phyloP scores from a whole-genome alignment of 2,888 invertebrate species.

The Ceramica pisi region DNA sequence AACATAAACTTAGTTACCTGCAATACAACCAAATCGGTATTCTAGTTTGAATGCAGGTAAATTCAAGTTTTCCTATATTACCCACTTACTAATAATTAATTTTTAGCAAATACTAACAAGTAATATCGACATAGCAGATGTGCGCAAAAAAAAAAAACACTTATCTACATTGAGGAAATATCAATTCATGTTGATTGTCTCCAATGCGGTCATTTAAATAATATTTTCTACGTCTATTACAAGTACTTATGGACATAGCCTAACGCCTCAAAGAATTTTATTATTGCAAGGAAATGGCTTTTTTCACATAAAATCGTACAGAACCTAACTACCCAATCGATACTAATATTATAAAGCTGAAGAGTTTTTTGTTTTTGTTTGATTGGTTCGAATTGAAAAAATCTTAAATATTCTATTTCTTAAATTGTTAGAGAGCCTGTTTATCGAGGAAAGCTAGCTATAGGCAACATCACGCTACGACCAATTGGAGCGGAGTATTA shows the following conservation, averaged over 20 bases:
- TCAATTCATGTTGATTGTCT: conserved; percentile 29
- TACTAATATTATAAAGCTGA: too few relatives aligned
- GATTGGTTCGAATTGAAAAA: too few relatives aligned
- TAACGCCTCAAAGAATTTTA: neutral
- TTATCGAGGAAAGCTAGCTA: too few relatives aligned
- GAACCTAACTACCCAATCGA: too few relatives aligned
- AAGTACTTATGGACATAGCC: neutral
- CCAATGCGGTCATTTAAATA: conserved; percentile 24
- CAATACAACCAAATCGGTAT: neutral
- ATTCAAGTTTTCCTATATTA: too few relatives aligned
- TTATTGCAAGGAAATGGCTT: neutral
- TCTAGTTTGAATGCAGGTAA: neutral
- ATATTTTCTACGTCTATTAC: neutral
- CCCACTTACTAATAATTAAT: neutral
- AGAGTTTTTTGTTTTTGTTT: too few relatives aligned
- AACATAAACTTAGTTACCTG: neutral
- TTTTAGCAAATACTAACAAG: neutral
- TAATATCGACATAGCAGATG: neutral
- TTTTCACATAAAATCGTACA: neutral
- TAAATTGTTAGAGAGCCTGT: too few relatives aligned
- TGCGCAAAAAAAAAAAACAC: too few relatives aligned
- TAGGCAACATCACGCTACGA: too few relatives aligned
- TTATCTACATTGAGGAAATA: conserved; percentile 19
- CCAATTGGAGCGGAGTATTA: too few relatives aligned
- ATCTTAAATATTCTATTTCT: too few relatives aligned